Evolutionary conservation across 1,140 invertebrate genomes (phyloP), one percentile per base, ranked within the genome.

Genomic region (Conus ventricosus): DNA sequence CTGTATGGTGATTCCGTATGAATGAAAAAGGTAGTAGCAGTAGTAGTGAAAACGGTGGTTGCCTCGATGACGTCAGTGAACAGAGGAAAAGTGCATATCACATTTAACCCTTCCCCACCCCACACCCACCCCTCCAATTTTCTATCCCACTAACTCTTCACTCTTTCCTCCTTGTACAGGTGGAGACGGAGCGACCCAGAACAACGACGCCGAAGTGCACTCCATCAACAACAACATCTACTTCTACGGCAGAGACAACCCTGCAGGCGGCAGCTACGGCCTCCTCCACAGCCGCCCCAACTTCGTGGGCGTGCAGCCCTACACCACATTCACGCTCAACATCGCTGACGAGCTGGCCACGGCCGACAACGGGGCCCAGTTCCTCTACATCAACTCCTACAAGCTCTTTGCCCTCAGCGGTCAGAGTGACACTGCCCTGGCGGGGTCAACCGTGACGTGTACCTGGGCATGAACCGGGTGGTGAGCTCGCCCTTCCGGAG

Each of bases 391-490:
- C 82, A 84, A 85, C 83, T 76, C 63, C 53, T 55, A 25, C 63
- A 67, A 85, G 81, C 23, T 57, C 13, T 88, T 88, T 53, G 88
- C 88, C 39, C 83, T 88, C 39, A 88, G 84, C 83, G 88, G 88
- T n/a, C 88, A 88, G 53, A 82, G 39, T 3, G 88, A 88, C 39
- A 39, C 39, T 3, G 39, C 39, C 63, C 63, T 23, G 88, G 83
- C 20, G 81, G 81, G 5, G 71, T 88, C 11, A 88, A 88, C 83
- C 5, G 84, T 78, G 88, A 88, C 88, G 53, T 88, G n/a, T 88
- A 88, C 83, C 83, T 88, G 88, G 88, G 27, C 71, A 85, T 85
- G 51, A 88, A 88, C 83, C 17, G 83, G 53, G 88, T 88, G 39
- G 75, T 88, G 11, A 67, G 11, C 0, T 11, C 39, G 3, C 5